Conservation (phyloP, 92 coral and sea anemone species). For the Heteractis magnifica region DNA sequence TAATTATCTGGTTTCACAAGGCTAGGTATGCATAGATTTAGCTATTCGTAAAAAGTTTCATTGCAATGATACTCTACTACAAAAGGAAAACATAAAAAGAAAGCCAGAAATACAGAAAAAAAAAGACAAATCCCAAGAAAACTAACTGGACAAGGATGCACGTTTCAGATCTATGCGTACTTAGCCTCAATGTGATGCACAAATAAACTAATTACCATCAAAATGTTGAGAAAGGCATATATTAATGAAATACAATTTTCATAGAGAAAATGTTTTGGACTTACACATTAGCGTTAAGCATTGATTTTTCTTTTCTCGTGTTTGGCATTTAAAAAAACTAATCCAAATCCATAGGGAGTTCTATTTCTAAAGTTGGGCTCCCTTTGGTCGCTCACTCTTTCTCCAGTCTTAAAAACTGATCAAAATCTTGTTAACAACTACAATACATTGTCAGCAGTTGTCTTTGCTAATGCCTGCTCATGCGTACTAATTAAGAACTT, state of each 20-base stretch:
- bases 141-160: no score
- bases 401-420: constrained; percentile 9
- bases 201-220: not conserved
- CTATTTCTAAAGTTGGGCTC: not conserved
- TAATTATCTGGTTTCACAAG: no score
- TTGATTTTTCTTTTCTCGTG: not conserved
- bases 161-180: no score
- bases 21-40: no score
- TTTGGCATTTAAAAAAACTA: not conserved
- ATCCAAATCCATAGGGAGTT: constrained; percentile 3
- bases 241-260: not conserved
- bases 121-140: no score
- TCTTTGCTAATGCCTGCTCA: constrained; percentile 38
- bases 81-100: no score
- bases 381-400: constrained; percentile 4
- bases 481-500: constrained; percentile 5
- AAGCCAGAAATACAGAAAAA: no score
- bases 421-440: not conserved
- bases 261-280: not conserved
- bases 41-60: no score
- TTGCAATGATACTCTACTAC: no score
- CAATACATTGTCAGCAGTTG: constrained; percentile 14
- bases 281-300: not conserved
- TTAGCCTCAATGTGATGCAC: no score
- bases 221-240: not conserved